A percentile compares a stretch with the other conserved stretches of the same genome.
phyloP scores from a whole-genome alignment of 2,113 vertebrate genomes.

The Pelusios castaneus region DNA sequence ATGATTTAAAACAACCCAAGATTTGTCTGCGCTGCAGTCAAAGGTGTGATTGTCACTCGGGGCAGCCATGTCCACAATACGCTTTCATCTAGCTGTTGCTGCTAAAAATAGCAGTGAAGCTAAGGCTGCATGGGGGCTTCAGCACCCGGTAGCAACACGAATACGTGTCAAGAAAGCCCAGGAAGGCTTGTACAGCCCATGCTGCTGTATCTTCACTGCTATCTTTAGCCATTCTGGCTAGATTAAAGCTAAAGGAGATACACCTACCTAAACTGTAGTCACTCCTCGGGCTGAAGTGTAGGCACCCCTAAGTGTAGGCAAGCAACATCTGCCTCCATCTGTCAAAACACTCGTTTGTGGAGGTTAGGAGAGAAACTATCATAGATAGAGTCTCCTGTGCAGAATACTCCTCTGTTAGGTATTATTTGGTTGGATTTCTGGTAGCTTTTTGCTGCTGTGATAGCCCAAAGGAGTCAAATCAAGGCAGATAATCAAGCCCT shows the following conservation, averaged over 20 bases:
- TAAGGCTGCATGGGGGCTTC: background rate
- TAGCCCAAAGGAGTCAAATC: background rate
- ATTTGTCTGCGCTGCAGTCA: fast-evolving
- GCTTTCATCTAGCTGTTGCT: background rate
- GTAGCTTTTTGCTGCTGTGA: background rate
- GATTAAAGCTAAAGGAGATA: too few relatives aligned
- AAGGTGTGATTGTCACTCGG: too few relatives aligned
- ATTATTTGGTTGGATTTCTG: fast-evolving
- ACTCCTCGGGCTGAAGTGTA: too few relatives aligned
- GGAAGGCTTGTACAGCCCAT: too few relatives aligned
- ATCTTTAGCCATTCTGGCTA: too few relatives aligned
- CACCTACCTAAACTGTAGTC: too few relatives aligned
- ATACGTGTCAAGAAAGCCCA: too few relatives aligned
- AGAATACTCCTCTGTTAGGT: fast-evolving
- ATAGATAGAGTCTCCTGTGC: background rate
- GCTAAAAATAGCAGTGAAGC: background rate
- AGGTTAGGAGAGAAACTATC: too few relatives aligned
- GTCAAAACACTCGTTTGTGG: too few relatives aligned
- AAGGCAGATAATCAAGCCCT: background rate
- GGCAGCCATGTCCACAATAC: too few relatives aligned
- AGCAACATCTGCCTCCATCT: too few relatives aligned
- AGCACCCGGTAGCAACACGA: background rate
- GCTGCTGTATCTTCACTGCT: background rate
- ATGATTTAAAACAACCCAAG: background rate
- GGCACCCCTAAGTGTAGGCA: too few relatives aligned